These are phyloP conservation scores for Lasioglossum albipes DNA, from an alignment of 1,140 invertebrate species.

Conservation along the genomic window DNA sequence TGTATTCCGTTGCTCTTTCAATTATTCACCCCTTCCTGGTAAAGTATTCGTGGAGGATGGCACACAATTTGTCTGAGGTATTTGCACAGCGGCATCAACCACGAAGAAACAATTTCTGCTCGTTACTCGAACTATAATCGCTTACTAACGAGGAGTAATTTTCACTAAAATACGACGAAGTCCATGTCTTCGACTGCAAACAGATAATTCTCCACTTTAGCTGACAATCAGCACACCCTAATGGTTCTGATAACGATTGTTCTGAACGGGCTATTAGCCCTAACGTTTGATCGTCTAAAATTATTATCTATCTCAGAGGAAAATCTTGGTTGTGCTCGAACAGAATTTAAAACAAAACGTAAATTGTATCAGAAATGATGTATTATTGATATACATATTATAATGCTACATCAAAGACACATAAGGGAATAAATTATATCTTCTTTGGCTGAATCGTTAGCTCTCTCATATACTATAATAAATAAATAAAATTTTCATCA, in stretches of 20 bases:
- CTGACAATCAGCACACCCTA: background rate
- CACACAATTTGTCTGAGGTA: background rate
- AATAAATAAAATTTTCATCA: no score
- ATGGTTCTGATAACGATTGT: background rate
- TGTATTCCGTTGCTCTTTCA: no score
- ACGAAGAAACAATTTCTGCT: constrained; percentile 20
- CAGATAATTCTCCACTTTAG: background rate
- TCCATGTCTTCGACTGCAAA: background rate
- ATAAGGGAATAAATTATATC: no score
- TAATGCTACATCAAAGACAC: no score
- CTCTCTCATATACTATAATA: no score
- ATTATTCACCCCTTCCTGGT: no score
- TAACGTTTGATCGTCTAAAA: background rate
- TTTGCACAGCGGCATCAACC: background rate
- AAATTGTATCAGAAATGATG: no score
- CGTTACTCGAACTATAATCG: constrained; percentile 9
- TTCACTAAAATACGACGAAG: constrained; percentile 15
- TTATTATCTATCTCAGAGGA: background rate
- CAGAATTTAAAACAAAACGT: no score
- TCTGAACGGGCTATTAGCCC: background rate
- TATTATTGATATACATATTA: no score
- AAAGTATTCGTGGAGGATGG: background rate
- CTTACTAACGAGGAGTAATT: constrained; percentile 15
- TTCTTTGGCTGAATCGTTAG: no score
- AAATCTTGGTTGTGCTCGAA: no score